Evolutionary conservation across 2,113 vertebrate species (phyloP).

Genomic region (Nesogale talazaci): DNA sequence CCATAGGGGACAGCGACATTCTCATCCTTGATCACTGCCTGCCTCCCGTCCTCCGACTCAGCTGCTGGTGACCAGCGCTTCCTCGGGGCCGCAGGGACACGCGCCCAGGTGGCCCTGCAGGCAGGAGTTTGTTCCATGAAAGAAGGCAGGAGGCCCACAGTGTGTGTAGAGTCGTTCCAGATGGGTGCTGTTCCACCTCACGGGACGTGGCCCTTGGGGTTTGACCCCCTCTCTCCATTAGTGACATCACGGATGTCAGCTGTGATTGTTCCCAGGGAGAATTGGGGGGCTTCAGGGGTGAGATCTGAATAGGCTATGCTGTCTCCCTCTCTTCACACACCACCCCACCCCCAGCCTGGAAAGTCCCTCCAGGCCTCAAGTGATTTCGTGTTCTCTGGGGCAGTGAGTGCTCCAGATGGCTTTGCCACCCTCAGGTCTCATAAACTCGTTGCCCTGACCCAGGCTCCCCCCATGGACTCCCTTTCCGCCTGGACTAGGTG

Average conservation of each 20-base stretch:
- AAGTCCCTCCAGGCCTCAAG: neutral
- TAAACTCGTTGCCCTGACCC: neutral
- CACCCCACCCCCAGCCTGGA: rapidly evolving
- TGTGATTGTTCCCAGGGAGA: neutral
- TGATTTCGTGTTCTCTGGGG: neutral
- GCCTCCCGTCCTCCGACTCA: neutral
- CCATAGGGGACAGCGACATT: neutral
- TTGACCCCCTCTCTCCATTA: neutral
- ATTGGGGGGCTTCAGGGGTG: neutral
- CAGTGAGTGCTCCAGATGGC: neutral
- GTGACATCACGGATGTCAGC: neutral
- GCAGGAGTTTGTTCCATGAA: constrained; percentile 13
- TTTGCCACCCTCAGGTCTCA: neutral
- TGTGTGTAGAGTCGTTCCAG: too few relatives aligned
- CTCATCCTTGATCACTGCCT: neutral
- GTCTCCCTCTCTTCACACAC: too few relatives aligned
- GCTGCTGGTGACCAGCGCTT: neutral
- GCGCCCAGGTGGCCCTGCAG: neutral
- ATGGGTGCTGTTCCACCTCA: too few relatives aligned
- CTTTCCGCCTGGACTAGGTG: neutral
- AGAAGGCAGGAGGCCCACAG: neutral
- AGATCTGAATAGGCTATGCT: neutral
- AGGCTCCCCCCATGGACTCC: too few relatives aligned
- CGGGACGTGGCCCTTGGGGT: neutral
- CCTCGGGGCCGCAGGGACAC: neutral